Percentiles rank a stretch among this genome's conserved stretches.
These are phyloP conservation scores for Cephalopachus bancanus DNA, from an alignment of 2,797 vertebrate genomes.

Conservation along the genomic window DNA sequence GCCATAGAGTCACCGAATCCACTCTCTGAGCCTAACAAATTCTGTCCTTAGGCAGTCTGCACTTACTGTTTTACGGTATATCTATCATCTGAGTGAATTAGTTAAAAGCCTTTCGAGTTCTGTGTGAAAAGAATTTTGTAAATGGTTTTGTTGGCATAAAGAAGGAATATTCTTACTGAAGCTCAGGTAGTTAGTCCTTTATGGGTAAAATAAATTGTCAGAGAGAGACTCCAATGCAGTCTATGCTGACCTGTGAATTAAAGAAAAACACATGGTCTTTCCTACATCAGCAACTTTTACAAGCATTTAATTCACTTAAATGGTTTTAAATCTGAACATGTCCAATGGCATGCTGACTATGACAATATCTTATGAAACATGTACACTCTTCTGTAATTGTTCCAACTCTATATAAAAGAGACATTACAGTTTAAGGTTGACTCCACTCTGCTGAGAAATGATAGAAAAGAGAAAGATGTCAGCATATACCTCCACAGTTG, in stretches of 20 bases:
- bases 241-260: neutral
- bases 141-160: neutral
- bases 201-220: neutral
- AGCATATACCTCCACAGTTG: neutral
- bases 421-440: neutral
- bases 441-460: neutral
- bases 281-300: neutral
- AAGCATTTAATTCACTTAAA: neutral
- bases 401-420: neutral
- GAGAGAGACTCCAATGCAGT: neutral
- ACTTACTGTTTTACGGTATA: neutral
- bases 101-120: neutral
- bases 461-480: neutral
- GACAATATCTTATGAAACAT: neutral
- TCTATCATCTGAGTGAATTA: neutral
- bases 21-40: neutral
- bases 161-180: neutral
- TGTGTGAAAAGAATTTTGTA: neutral
- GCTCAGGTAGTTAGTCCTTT: neutral
- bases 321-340: neutral
- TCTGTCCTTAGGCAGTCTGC: neutral
- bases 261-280: neutral
- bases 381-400: neutral
- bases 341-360: fast-evolving
- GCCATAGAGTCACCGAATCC: neutral